Evolutionary conservation across 2,797 vertebrate species (phyloP).

Genomic region (Rachycentron canadum): DNA sequence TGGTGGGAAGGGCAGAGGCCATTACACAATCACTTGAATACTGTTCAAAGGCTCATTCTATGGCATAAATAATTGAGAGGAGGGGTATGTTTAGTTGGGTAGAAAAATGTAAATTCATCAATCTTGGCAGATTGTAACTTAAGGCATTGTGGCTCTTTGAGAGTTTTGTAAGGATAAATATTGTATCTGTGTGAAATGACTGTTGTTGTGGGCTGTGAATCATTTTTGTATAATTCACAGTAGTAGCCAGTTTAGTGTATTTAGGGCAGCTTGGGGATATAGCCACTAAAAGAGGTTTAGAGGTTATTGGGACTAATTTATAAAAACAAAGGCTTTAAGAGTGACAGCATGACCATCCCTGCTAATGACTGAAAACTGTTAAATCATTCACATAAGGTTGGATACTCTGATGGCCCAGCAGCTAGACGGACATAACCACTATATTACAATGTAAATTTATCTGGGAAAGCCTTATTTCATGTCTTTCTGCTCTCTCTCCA

Average conservation of each 20-base stretch:
- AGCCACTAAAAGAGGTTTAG: not conserved
- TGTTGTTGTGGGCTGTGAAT: not conserved
- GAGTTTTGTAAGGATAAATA: not conserved
- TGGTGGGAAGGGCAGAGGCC: not conserved
- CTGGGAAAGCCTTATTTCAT: not conserved
- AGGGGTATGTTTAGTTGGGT: not conserved
- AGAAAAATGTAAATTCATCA: not conserved
- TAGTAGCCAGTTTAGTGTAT: not conserved
- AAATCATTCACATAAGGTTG: not conserved
- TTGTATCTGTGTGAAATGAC: too few species aligned
- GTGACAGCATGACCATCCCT: not conserved
- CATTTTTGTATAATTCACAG: not conserved
- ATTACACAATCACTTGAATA: not conserved
- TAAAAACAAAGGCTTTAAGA: conserved; percentile 7
- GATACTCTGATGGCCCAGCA: not conserved
- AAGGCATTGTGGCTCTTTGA: not conserved
- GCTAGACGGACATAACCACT: too few species aligned
- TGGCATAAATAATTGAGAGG: not conserved
- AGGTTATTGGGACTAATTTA: not conserved
- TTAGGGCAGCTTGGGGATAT: not conserved
- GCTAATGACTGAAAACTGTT: not conserved
- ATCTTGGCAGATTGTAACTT: not conserved
- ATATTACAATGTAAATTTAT: not conserved
- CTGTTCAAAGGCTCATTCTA: not conserved
- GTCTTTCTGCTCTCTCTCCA: not conserved